A percentile compares a stretch with the other conserved stretches of the same genome.
Evolutionary conservation across 2,113 vertebrate species (phyloP).

Genomic region (Nycticryphes semicollaris): DNA sequence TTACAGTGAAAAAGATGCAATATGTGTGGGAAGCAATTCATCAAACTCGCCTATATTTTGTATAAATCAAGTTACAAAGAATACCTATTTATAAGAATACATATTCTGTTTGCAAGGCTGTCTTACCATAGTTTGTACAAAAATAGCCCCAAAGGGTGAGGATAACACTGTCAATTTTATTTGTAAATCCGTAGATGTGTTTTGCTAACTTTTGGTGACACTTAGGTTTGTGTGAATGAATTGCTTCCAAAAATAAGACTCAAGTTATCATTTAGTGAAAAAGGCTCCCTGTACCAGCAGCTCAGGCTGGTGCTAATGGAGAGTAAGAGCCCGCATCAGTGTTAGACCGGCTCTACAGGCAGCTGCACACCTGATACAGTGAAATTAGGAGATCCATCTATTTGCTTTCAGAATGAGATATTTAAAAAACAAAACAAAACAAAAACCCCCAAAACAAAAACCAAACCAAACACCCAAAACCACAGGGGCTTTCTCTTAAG

Average conservation of each 20-base stretch:
- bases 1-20: neutral
- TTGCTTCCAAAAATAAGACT: neutral
- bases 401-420: neutral
- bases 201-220: neutral
- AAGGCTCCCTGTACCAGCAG: neutral
- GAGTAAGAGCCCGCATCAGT: neutral
- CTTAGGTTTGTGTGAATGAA: constrained; percentile 13
- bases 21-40: neutral
- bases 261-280: neutral
- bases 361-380: neutral
- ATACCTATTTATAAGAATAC: neutral
- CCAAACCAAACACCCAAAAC: too few species aligned
- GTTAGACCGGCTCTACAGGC: neutral
- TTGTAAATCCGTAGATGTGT: neutral
- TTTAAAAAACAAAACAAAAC: too few species aligned
- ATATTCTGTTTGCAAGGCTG: neutral
- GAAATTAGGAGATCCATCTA: neutral
- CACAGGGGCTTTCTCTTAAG: neutral
- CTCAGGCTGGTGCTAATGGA: neutral
- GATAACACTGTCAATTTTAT: neutral
- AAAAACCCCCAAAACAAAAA: too few species aligned
- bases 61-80: neutral
- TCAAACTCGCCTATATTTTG: neutral
- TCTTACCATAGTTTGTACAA: neutral
- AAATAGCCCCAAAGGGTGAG: neutral